These are phyloP conservation scores for Drosophila leontia DNA, from an alignment of 1,140 invertebrate species.

Conservation along the genomic window DNA sequence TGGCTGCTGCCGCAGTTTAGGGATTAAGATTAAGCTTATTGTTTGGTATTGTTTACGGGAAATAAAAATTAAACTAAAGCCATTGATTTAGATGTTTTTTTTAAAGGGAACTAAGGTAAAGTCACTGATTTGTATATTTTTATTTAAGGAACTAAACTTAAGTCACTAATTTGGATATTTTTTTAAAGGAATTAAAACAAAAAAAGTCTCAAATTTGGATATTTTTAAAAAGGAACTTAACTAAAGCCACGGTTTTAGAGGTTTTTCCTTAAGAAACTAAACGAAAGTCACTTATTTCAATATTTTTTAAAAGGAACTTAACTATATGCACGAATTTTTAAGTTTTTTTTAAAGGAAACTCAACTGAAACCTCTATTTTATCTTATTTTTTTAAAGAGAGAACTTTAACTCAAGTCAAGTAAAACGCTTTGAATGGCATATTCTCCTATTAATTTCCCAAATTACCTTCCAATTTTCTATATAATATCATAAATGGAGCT, in stretches of 20 bases:
- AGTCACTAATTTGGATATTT: not conserved
- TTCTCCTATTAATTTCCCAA: not conserved
- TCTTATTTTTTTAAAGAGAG: not conserved
- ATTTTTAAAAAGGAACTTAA: not conserved
- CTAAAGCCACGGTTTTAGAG: no score
- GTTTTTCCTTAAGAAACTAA: not conserved
- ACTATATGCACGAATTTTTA: no score
- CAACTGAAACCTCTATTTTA: not conserved
- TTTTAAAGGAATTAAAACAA: not conserved
- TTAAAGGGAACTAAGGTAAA: not conserved
- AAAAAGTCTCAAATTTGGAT: no score
- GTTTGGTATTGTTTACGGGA: not conserved
- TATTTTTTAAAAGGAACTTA: not conserved
- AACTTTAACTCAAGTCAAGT: not conserved
- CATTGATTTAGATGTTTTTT: no score
- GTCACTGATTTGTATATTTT: not conserved
- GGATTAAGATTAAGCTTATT: constrained; percentile 22
- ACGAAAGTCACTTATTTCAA: rapidly evolving
- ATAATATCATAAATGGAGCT: not conserved
- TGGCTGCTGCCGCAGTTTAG: constrained; percentile 32
- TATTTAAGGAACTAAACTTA: not conserved
- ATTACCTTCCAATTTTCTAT: not conserved
- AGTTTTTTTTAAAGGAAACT: not conserved
- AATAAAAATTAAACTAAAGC: constrained; percentile 7
- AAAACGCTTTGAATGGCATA: not conserved